Conservation (phyloP, 2,113 vertebrate species). For the Neodontobutis hainanensis region DNA sequence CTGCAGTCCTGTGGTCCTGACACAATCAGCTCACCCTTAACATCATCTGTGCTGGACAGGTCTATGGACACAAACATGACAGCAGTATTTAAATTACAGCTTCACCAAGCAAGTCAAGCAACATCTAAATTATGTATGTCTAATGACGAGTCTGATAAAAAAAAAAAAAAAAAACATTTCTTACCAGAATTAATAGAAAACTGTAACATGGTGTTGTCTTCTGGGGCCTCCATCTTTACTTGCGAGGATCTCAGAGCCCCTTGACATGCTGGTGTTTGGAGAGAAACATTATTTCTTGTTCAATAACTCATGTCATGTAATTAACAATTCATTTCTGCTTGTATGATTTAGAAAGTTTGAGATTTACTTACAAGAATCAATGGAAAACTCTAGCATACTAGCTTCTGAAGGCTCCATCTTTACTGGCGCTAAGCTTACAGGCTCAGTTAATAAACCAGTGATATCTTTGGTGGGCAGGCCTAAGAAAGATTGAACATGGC, state of each 20-base stretch:
- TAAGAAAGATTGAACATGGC: too few relatives aligned
- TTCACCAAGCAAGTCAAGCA: background rate
- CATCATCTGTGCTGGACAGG: background rate
- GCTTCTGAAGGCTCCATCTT: background rate
- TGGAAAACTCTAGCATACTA: background rate
- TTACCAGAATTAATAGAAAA: background rate
- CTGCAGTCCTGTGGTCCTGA: background rate
- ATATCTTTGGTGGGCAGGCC: too few relatives aligned
- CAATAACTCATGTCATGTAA: too few relatives aligned
- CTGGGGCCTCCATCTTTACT: background rate
- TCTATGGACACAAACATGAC: background rate
- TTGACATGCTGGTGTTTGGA: too few relatives aligned
- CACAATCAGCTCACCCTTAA: background rate
- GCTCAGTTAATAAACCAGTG: too few relatives aligned
- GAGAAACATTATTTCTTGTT: too few relatives aligned
- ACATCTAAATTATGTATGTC: background rate
- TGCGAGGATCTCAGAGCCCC: background rate
- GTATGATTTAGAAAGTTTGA: too few relatives aligned
- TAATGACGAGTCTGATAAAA: background rate
- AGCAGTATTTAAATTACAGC: too few relatives aligned
- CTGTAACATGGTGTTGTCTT: background rate
- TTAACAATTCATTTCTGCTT: too few relatives aligned
- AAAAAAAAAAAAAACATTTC: background rate
- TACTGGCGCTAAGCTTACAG: background rate
- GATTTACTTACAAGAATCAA: background rate